Evolutionary conservation across 2,113 vertebrate species (phyloP).

Genomic region (Chinchilla lanigera): DNA sequence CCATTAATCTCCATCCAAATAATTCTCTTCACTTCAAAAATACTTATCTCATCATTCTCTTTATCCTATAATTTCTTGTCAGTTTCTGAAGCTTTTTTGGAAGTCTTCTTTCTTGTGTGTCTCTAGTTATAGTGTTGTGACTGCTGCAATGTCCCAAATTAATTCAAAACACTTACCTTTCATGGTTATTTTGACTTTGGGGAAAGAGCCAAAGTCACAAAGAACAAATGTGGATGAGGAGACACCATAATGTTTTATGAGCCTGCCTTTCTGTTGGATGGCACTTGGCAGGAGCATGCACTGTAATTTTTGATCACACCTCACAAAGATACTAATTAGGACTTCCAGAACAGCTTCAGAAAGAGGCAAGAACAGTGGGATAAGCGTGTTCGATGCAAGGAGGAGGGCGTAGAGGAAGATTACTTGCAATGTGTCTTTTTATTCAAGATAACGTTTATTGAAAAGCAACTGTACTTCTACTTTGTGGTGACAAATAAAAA

Average conservation of each 20-base stretch:
- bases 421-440: not conserved
- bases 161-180: not conserved
- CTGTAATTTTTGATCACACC: not conserved
- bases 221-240: not conserved
- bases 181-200: not conserved
- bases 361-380: not conserved
- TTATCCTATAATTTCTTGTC: not conserved
- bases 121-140: not conserved
- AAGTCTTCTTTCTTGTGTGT: not conserved
- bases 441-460: not conserved
- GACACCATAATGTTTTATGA: not conserved
- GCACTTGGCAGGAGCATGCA: not conserved
- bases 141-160: not conserved
- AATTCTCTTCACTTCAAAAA: not conserved
- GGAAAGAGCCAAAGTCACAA: not conserved
- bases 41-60: not conserved
- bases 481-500: not conserved
- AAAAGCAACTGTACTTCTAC: not conserved
- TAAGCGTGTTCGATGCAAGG: not conserved
- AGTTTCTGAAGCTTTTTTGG: not conserved
- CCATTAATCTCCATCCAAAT: not conserved
- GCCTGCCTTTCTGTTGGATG: not conserved
- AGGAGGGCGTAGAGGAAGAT: not conserved
- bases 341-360: not conserved
- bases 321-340: not conserved